Percentiles rank a stretch among this genome's conserved stretches.
phyloP scores from a whole-genome alignment of 2,888 invertebrate species.

The Gari tellinella region DNA sequence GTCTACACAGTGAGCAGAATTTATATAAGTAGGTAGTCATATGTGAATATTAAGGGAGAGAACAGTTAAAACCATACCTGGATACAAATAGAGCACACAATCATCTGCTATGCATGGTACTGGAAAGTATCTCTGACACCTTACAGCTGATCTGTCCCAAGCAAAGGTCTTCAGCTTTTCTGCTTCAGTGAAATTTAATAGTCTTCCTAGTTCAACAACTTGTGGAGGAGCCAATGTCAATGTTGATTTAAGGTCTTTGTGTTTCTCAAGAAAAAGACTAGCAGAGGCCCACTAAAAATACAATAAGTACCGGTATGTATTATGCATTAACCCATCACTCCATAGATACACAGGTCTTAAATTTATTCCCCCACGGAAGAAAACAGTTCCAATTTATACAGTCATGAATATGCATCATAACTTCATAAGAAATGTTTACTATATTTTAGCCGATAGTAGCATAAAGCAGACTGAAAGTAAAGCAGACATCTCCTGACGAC shows the following conservation, averaged over 20 bases:
- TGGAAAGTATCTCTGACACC: slow-evolving; percentile 87
- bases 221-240: slow-evolving; percentile 90
- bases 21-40: too few species aligned
- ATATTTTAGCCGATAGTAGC: too few species aligned
- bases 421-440: too few species aligned
- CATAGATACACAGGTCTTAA: too few species aligned
- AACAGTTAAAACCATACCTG: slow-evolving; percentile 49
- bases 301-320: background rate
- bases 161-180: slow-evolving; percentile 87
- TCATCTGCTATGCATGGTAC: slow-evolving; percentile 86
- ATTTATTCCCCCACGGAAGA: too few species aligned
- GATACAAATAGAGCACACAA: slow-evolving; percentile 61
- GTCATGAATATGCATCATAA: too few species aligned
- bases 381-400: too few species aligned
- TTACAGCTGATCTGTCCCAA: slow-evolving; percentile 86
- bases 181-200: slow-evolving; percentile 87
- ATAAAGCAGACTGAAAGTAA: too few species aligned
- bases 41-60: background rate
- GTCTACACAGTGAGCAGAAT: too few species aligned
- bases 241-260: slow-evolving; percentile 80
- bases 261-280: slow-evolving; percentile 47
- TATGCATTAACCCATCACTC: too few species aligned
- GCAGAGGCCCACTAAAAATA: slow-evolving; percentile 68
- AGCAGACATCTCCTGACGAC: too few species aligned
- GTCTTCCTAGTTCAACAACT: slow-evolving; percentile 89